Percentiles rank a stretch among this genome's conserved stretches.
Conservation (phyloP, 2,113 vertebrate genomes). For the Cyanoderma ruficeps region DNA sequence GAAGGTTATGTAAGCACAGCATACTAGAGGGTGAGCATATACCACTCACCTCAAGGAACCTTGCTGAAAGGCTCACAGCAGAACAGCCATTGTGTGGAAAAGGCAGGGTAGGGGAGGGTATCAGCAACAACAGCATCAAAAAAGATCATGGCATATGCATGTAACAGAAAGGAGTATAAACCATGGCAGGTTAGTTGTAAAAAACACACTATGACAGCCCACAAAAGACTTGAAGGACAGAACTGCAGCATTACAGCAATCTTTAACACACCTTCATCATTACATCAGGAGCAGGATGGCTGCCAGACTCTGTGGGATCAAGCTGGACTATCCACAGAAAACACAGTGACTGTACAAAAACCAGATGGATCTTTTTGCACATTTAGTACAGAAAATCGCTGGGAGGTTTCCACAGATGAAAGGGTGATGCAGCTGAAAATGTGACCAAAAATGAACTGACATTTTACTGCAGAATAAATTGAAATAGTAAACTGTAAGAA, state of each 20-base stretch:
- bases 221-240: background rate
- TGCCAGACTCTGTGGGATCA: background rate
- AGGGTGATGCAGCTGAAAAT: background rate
- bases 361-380: background rate
- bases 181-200: background rate
- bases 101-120: background rate
- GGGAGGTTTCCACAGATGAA: background rate
- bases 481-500: background rate
- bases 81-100: background rate
- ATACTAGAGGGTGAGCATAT: accelerated
- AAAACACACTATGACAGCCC: background rate
- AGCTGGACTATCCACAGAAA: background rate
- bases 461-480: background rate
- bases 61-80: background rate
- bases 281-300: background rate
- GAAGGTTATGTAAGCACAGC: background rate
- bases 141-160: background rate
- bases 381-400: background rate
- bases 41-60: background rate
- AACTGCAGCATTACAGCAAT: background rate
- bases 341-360: background rate
- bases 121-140: background rate
- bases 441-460: background rate
- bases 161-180: background rate
- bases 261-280: background rate